Evolutionary conservation across 2,888 invertebrate genomes (phyloP), one percentile per base, ranked within the genome.

Genomic region (Hermaeophaga mercurialis): DNA sequence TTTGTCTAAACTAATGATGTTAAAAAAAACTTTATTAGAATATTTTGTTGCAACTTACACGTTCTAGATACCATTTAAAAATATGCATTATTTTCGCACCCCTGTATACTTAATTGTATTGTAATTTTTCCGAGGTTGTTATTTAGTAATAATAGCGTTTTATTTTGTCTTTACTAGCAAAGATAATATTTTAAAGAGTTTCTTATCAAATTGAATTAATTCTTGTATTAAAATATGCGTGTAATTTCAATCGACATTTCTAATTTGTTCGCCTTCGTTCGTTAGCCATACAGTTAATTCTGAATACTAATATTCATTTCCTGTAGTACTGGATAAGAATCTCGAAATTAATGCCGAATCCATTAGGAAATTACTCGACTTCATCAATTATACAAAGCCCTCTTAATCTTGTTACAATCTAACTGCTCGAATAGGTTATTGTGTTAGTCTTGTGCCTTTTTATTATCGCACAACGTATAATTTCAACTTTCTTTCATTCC

Each of bases 301-400:
- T 3, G 19, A 47, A 22, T 47, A 22, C 11, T 36, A 47, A 47
- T 22, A 36, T 43, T 8, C 36, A 19, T 36, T 47, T 15, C 15
- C 24, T 36, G 22, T 36, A n/a, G 18, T 28, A 24, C 22, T 34
- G 19, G 24, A 47, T 36, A 24, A 47, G 47, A 14, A 33, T 47
- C 47, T 5, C 14, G 24, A 8, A 47, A 47, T 15, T 47, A 22
- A 36, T 47, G 34, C 12, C 36, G 9, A 47, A 36, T 36, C 47
- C 47, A 47, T 47, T 47, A 47, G 47, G 36, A 36, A 47, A 47
- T 47, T 47, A 47, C 47, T 47, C 9, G 24, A 47, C 47, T 47
- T 47, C 47, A 47, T 47, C 47, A 47, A 47, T 47, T 47, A 47
- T 47, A 47, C 47, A 47, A 47, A 19, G 36, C 36, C 19, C 36